Percentiles rank a stretch among this genome's conserved stretches.
These are phyloP conservation scores for Globicephala melas DNA, from an alignment of 2,113 vertebrate species.

Conservation along the genomic window DNA sequence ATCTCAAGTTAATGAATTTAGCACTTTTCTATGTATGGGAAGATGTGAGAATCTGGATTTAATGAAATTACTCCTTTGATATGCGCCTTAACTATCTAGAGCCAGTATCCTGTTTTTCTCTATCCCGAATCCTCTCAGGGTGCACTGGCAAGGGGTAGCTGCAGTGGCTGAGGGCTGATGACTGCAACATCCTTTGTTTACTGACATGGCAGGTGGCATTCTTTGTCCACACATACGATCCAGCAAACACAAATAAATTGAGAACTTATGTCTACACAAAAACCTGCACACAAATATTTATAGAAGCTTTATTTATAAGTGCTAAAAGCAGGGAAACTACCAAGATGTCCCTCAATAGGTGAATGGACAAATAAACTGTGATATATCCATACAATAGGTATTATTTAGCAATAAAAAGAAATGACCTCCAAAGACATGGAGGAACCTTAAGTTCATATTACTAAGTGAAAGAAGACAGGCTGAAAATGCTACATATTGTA, in stretches of 20 bases:
- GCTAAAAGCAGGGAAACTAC: neutral
- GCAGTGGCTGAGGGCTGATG: neutral
- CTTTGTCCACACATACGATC: neutral
- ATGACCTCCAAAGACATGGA: neutral
- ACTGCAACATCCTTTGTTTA: neutral
- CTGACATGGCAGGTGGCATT: neutral
- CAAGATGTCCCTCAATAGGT: neutral
- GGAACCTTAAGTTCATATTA: neutral
- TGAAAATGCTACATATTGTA: neutral
- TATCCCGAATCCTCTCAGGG: neutral
- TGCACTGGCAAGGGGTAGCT: neutral
- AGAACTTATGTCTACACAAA: neutral
- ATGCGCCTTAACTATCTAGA: neutral
- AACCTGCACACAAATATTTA: neutral
- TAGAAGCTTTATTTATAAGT: neutral
- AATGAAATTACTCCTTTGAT: neutral
- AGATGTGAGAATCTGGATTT: neutral
- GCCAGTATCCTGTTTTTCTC: neutral
- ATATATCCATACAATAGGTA: neutral
- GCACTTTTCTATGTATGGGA: neutral
- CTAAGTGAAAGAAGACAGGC: neutral
- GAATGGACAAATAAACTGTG: neutral
- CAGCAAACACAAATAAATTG: neutral
- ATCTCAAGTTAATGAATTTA: neutral
- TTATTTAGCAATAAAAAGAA: neutral